Percentiles rank a stretch among this genome's conserved stretches.
Evolutionary conservation across 2,113 vertebrate species (phyloP).

Genomic region (Scalopus aquaticus): DNA sequence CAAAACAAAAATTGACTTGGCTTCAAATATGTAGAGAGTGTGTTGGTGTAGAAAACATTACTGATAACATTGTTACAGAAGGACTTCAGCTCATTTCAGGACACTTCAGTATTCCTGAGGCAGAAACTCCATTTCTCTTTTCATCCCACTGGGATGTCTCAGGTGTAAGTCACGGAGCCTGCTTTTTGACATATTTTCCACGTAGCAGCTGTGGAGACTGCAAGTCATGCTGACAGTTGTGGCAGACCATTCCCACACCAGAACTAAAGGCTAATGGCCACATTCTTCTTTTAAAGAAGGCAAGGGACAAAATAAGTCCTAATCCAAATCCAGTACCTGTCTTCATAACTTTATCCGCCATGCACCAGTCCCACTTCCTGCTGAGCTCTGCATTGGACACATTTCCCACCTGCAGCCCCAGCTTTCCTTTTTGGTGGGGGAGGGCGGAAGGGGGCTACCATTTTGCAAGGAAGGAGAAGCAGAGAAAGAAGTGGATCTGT

Average conservation of each 20-base stretch:
- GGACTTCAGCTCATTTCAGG: slow-evolving; percentile 78
- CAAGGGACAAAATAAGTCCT: background rate
- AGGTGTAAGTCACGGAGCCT: slow-evolving; percentile 81
- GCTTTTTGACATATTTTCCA: slow-evolving; percentile 49
- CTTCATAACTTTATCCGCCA: too few species aligned
- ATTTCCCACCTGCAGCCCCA: too few species aligned
- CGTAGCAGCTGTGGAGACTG: background rate
- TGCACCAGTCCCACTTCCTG: too few species aligned
- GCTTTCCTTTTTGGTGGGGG: too few species aligned
- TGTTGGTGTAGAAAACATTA: slow-evolving; percentile 72
- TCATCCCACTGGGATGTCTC: slow-evolving; percentile 78
- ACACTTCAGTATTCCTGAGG: slow-evolving; percentile 84
- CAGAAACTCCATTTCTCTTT: slow-evolving; percentile 74
- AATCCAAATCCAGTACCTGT: background rate
- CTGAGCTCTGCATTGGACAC: too few species aligned
- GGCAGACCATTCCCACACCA: background rate
- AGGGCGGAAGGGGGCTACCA: background rate
- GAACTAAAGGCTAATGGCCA: background rate
- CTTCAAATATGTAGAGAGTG: too few species aligned
- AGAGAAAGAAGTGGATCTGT: background rate
- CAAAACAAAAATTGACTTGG: background rate
- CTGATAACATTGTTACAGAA: slow-evolving; percentile 75
- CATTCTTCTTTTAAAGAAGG: too few species aligned
- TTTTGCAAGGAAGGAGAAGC: background rate
- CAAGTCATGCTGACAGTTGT: background rate